Base-by-base conservation (phyloP, 2,113 vertebrate genomes). In the Catharus minimus region DNA sequence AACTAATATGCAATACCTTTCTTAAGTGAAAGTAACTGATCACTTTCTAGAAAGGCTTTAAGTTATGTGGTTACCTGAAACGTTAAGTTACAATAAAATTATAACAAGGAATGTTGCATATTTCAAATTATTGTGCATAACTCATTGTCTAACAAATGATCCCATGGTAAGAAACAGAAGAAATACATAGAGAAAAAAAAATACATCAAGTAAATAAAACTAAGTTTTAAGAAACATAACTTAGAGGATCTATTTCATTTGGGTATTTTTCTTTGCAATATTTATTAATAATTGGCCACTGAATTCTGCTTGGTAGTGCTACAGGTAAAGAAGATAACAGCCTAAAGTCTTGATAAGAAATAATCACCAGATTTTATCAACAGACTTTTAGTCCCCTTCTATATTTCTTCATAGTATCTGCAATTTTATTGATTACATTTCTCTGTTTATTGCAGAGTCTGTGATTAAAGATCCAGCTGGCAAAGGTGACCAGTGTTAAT, bases 381-480 rank as follows among this genome's bases (percentile, higher is more conserved):
- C 15, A 78, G 26, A 64, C 13, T 92, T 94, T 86, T 53, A 86
- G 19, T 65, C 44, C 4, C 9, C 24, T 60, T 28, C 44, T 86
- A 26, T 86, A 90, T 95, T 95, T 94, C 76, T 93, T 95, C 30
- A 41, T 55, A 75, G 22, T 53, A 86, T 75, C 84, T 92, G 53
- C 23, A 53, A 47, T 47, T 89, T 82, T 56, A 84, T 89, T 88
- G 76, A 76, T 88, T 88, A 39, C 16, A 36, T 90, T 93, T 67
- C 61, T 81, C 22, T 86, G 53, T 77, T 84, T 90, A 81, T 68
- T 94, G 41, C 49, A 68, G 65, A 38, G 16, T 23, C n/a, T 68
- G 71, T 79, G 76, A 79, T 79, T 79, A 91, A 95, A 89, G 58
- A 74, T 44, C 68, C 24, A 76, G 19, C 49, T 78, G 67, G 86